phyloP scores from a whole-genome alignment of 2,888 invertebrate genomes.

The Tanytarsus gracilentus region DNA sequence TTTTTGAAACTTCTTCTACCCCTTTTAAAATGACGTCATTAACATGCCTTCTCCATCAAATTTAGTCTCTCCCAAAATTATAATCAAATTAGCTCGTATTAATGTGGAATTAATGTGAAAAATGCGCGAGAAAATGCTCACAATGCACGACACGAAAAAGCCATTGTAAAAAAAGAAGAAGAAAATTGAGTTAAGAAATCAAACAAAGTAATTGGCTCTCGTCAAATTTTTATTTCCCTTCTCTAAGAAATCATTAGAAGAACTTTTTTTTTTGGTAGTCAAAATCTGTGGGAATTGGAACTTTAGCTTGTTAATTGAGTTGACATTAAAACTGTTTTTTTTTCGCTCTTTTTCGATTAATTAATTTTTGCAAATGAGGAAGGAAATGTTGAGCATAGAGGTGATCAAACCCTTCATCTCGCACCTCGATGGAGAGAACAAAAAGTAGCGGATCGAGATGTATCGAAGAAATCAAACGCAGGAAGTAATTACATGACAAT shows the following conservation, averaged over 20 bases:
- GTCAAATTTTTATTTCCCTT: conserved; percentile 27
- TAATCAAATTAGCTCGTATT: conserved; percentile 28
- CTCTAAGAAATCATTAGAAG: no score
- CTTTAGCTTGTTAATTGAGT: conserved; percentile 5
- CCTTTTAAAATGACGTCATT: conserved; percentile 19
- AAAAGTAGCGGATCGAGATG: conserved; percentile 16
- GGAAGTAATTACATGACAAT: conserved; percentile 29
- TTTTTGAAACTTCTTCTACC: no score
- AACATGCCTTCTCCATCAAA: not conserved
- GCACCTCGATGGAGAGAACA: not conserved
- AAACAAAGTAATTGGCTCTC: conserved; percentile 26
- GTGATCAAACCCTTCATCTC: not conserved
- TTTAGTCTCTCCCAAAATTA: conserved; percentile 18
- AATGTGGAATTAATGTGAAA: conserved; percentile 27
- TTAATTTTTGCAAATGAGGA: not conserved
- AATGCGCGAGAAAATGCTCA: conserved; percentile 18
- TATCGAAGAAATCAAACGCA: conserved; percentile 19
- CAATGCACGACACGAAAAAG: not conserved
- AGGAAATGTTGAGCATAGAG: no score
- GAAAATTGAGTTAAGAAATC: conserved; percentile 19
- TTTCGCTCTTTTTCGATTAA: conserved; percentile 2
- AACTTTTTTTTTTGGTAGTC: no score
- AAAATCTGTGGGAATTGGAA: conserved; percentile 13
- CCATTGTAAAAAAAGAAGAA: conserved; percentile 8
- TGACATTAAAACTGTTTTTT: not conserved